Conservation (phyloP, 2,113 vertebrate species). For the Pterophyllum scalare region DNA sequence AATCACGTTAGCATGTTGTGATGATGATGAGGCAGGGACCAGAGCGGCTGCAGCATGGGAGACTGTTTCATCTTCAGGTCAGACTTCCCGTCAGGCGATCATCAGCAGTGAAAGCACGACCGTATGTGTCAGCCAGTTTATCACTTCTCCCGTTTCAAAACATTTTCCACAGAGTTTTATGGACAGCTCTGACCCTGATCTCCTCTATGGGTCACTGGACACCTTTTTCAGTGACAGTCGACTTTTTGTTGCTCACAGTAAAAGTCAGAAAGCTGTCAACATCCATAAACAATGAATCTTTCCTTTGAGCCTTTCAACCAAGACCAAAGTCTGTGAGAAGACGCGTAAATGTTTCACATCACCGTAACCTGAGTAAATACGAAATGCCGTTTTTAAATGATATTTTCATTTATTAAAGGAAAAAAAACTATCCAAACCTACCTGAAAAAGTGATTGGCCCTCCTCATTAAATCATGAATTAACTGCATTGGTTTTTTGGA, state of each 20-base stretch:
- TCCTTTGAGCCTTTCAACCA: neutral
- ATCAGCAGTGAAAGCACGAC: conserved; percentile 1
- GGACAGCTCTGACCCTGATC: conserved; percentile 34
- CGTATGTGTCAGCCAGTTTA: neutral
- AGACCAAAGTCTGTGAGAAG: neutral
- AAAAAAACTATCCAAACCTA: too few relatives aligned
- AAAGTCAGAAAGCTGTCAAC: neutral
- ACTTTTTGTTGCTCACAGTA: neutral
- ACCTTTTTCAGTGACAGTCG: conserved; percentile 19
- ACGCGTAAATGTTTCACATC: neutral
- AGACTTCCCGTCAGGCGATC: neutral
- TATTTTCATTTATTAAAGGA: neutral
- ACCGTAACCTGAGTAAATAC: neutral
- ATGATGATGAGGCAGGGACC: neutral
- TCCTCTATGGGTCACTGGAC: conserved; percentile 23
- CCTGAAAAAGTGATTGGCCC: neutral
- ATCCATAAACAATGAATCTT: neutral
- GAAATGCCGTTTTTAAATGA: neutral
- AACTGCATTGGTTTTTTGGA: neutral
- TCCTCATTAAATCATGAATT: neutral
- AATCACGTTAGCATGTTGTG: neutral
- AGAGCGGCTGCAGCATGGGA: neutral
- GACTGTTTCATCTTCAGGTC: conserved; percentile 16
- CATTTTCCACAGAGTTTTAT: conserved; percentile 1
- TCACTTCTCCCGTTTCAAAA: neutral